Evolutionary conservation across 1,140 invertebrate species (phyloP).

Genomic region (Subanguina moxae): DNA sequence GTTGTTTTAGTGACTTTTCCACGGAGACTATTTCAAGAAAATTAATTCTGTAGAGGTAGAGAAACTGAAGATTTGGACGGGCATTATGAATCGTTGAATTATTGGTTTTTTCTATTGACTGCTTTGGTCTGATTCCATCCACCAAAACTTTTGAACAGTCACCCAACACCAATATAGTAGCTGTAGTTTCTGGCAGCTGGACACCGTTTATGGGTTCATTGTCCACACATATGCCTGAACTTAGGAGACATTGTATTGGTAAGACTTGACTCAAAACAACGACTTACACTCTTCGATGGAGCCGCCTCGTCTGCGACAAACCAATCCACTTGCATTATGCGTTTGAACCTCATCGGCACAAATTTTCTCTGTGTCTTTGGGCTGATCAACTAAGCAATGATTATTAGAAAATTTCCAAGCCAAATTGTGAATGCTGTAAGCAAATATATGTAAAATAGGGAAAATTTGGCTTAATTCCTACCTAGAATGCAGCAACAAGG

Average conservation of each 20-base stretch:
- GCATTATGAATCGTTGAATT: not conserved
- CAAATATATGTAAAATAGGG: not conserved
- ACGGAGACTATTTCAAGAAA: constrained; percentile 23
- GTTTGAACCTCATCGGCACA: not conserved
- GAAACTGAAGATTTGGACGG: constrained; percentile 28
- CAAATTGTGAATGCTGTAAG: not conserved
- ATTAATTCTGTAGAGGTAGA: constrained; percentile 28
- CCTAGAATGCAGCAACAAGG: not conserved
- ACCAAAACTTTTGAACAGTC: constrained; percentile 19
- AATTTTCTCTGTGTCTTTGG: not conserved
- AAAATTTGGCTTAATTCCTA: not conserved
- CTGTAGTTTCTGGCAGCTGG: constrained; percentile 18
- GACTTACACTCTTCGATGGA: not conserved
- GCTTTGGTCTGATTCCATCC: not conserved
- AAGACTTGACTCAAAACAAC: not conserved
- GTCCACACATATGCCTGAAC: not conserved
- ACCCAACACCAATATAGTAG: constrained; percentile 19
- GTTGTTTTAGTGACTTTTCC: constrained; percentile 14
- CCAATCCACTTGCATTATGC: not conserved
- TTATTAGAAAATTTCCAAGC: not conserved
- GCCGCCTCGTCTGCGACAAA: not conserved
- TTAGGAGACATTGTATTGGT: not conserved
- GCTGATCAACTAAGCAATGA: not conserved
- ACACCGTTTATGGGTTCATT: not conserved
- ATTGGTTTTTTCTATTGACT: not conserved